phyloP scores from a whole-genome alignment of 2,797 vertebrate genomes.

The Rhinichthys osculus region DNA sequence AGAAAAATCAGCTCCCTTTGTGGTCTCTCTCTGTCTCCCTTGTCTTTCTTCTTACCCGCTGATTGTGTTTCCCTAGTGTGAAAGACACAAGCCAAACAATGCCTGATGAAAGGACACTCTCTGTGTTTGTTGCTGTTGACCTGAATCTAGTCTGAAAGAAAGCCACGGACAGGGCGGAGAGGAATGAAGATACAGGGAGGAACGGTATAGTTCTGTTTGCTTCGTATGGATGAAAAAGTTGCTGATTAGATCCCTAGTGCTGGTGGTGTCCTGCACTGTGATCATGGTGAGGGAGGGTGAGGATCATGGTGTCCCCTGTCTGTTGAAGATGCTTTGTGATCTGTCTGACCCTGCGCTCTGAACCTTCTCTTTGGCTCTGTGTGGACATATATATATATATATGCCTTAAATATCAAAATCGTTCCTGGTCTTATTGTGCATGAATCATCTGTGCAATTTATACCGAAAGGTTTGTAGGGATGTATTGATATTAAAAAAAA shows the following conservation, averaged over 20 bases:
- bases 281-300: not conserved
- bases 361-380: not conserved
- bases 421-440: not conserved
- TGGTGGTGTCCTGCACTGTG: not conserved
- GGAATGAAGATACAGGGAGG: conserved; percentile 15
- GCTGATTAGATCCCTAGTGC: conserved; percentile 32
- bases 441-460: not conserved
- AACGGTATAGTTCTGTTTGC: conserved; percentile 4
- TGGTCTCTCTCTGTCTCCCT: conserved; percentile 65
- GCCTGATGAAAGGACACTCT: conserved; percentile 61
- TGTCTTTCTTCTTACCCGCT: conserved; percentile 51
- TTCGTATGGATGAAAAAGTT: not conserved
- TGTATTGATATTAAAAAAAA: not conserved
- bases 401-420: not conserved
- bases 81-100: conserved; percentile 60
- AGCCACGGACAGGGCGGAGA: conserved; percentile 50
- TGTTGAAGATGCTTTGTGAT: not conserved
- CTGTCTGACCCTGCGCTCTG: not conserved
- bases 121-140: conserved; percentile 53
- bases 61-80: conserved; percentile 60
- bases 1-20: conserved; percentile 73
- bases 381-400: not conserved
- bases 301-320: not conserved
- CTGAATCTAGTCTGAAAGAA: conserved; percentile 54
- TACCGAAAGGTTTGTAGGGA: not conserved